A percentile compares a stretch with the other conserved stretches of the same genome.
Evolutionary conservation across 2,797 vertebrate genomes (phyloP).

Genomic region (Masticophis lateralis): DNA sequence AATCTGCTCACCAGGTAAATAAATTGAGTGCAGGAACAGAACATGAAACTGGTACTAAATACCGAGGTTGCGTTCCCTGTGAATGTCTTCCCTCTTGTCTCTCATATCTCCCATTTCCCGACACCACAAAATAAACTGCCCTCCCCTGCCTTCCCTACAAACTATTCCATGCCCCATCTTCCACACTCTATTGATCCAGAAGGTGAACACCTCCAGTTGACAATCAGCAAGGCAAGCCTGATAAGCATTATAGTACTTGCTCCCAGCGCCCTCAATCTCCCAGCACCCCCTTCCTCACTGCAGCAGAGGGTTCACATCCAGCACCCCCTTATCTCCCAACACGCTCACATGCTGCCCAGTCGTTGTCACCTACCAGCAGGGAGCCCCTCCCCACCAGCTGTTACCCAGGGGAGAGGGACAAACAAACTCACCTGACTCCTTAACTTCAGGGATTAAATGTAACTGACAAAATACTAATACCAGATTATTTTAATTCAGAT

Average conservation of each 20-base stretch:
- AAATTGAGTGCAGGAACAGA: neutral
- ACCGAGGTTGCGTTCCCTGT: neutral
- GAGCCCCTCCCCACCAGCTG: neutral
- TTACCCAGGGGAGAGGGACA: neutral
- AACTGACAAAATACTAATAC: neutral
- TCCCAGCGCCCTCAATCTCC: neutral
- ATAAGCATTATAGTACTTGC: neutral
- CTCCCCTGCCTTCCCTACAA: too few relatives aligned
- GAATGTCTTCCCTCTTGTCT: neutral
- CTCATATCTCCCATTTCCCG: neutral
- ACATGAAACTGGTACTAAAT: neutral
- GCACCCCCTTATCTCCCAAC: neutral
- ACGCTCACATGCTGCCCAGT: neutral
- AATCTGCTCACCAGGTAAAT: neutral
- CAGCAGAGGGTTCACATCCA: neutral
- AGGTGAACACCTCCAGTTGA: too few relatives aligned
- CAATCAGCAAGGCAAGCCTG: neutral
- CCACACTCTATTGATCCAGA: too few relatives aligned
- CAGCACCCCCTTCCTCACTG: neutral
- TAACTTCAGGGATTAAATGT: neutral
- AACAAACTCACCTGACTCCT: neutral
- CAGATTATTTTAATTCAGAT: neutral
- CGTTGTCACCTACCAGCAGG: neutral
- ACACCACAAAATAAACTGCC: neutral
- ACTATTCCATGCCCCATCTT: too few relatives aligned